A percentile compares a stretch with the other conserved stretches of the same genome.
These are phyloP conservation scores for Hydraecia micacea DNA, from an alignment of 2,888 invertebrate species.

Conservation along the genomic window DNA sequence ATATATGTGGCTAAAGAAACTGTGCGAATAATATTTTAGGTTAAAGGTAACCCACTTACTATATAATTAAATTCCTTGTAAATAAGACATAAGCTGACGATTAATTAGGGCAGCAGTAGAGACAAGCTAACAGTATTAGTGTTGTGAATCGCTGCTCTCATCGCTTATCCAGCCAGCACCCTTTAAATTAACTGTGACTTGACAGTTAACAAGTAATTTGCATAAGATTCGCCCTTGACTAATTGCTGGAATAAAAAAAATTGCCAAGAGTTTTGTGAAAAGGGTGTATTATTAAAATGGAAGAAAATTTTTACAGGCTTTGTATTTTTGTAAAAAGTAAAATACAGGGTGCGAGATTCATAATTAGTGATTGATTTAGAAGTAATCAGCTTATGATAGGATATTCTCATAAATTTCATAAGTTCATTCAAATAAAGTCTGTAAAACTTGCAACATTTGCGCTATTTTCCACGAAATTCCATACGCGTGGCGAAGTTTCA, in stretches of 20 bases:
- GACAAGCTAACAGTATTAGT: slow-evolving; percentile 36
- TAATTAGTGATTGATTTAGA: neutral
- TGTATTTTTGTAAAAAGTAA: slow-evolving; percentile 10
- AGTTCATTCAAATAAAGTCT: neutral
- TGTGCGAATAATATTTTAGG: neutral
- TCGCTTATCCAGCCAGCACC: slow-evolving; percentile 48
- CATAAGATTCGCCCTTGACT: slow-evolving; percentile 80
- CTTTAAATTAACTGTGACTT: slow-evolving; percentile 77
- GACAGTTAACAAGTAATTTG: slow-evolving; percentile 81
- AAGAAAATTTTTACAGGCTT: neutral
- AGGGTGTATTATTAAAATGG: slow-evolving; percentile 30
- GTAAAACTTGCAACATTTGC: neutral
- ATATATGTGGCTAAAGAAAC: neutral
- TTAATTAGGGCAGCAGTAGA: slow-evolving; percentile 20
- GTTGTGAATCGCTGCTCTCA: slow-evolving; percentile 25
- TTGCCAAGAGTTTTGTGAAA: slow-evolving; percentile 42
- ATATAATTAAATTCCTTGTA: neutral
- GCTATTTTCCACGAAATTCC: neutral
- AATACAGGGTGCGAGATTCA: neutral
- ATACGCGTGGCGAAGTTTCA: neutral
- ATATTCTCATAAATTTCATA: neutral
- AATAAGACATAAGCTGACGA: slow-evolving; percentile 31
- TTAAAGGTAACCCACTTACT: neutral
- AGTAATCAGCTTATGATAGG: neutral
- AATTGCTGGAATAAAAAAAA: slow-evolving; percentile 76